phyloP scores from a whole-genome alignment of 2,113 vertebrate genomes.

The Tetrax tetrax region DNA sequence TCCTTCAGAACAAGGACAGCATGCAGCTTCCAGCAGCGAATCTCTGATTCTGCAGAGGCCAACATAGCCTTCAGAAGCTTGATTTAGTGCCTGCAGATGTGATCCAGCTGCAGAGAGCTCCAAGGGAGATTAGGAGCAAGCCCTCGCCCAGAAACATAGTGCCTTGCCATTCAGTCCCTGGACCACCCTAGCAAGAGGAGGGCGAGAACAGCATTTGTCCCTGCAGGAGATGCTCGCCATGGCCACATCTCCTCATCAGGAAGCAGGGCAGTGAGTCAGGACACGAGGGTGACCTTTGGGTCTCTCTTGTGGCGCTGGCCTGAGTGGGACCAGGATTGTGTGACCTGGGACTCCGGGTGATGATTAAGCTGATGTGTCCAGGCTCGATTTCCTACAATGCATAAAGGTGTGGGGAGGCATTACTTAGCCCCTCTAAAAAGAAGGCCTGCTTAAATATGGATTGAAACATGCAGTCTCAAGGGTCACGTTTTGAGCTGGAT shows the following conservation, averaged over 20 bases:
- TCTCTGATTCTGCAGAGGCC: neutral
- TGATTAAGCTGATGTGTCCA: neutral
- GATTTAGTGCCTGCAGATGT: neutral
- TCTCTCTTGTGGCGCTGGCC: neutral
- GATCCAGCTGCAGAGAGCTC: neutral
- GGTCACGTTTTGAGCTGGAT: neutral
- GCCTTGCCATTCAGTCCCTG: neutral
- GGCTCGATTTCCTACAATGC: neutral
- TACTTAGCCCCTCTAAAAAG: neutral
- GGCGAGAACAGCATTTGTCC: neutral
- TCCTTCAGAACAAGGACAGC: neutral
- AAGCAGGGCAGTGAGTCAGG: neutral
- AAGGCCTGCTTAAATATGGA: neutral
- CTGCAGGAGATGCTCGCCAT: neutral
- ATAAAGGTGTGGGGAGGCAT: neutral
- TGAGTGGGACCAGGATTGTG: neutral
- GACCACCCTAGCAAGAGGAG: neutral
- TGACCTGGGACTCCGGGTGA: neutral
- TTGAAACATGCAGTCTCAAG: neutral
- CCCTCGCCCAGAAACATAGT: neutral
- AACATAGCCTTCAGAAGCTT: neutral
- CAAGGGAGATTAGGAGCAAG: neutral
- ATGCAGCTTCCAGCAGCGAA: neutral
- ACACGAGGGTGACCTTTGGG: rapidly evolving
- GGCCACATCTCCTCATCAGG: neutral